Percentiles rank a stretch among this genome's conserved stretches.
phyloP scores from a whole-genome alignment of 1,140 invertebrate genomes.

The Stratiolaelaps scimitus region DNA sequence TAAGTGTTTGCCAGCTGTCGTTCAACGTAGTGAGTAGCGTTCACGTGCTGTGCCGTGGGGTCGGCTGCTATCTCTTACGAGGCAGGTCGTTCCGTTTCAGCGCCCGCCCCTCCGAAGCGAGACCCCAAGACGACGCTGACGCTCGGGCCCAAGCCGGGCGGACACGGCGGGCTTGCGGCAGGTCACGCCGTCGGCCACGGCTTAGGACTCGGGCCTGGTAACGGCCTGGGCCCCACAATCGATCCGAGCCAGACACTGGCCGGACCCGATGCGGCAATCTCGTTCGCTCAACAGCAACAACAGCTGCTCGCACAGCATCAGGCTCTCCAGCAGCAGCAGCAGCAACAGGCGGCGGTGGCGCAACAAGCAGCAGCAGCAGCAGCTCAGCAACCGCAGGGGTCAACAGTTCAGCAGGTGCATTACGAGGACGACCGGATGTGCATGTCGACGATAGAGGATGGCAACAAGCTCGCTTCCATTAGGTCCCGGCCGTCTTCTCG shows the following conservation, averaged over 20 bases:
- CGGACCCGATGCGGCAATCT: conserved; percentile 2
- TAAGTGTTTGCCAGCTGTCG: not conserved
- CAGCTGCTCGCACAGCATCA: not conserved
- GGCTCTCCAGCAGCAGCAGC: not conserved
- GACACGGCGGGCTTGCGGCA: conserved; percentile 34
- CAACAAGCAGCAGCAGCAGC: conserved; percentile 11
- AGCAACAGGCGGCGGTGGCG: conserved; percentile 25
- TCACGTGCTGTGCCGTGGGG: conserved; percentile 13
- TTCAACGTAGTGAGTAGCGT: not conserved
- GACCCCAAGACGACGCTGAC: conserved; percentile 88
- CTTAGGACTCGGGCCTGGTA: conserved; percentile 17
- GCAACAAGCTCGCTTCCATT: conserved; percentile 63
- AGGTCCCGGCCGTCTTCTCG: conserved; percentile 67
- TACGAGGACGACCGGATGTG: conserved; percentile 25
- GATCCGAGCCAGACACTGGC: conserved; percentile 23
- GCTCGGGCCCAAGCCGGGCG: conserved; percentile 50
- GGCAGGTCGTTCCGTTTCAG: conserved; percentile 44
- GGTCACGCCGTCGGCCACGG: conserved; percentile 21
- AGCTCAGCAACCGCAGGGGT: conserved; percentile 14
- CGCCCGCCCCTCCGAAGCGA: conserved; percentile 68
- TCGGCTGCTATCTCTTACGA: conserved; percentile 41
- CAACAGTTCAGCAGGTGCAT: not conserved
- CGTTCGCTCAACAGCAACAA: conserved; percentile 19
- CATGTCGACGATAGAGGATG: conserved; percentile 21
- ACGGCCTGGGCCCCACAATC: conserved; percentile 20